These are phyloP conservation scores for Cyclargus thomasi DNA, from an alignment of 1,140 invertebrate species.

Conservation along the genomic window DNA sequence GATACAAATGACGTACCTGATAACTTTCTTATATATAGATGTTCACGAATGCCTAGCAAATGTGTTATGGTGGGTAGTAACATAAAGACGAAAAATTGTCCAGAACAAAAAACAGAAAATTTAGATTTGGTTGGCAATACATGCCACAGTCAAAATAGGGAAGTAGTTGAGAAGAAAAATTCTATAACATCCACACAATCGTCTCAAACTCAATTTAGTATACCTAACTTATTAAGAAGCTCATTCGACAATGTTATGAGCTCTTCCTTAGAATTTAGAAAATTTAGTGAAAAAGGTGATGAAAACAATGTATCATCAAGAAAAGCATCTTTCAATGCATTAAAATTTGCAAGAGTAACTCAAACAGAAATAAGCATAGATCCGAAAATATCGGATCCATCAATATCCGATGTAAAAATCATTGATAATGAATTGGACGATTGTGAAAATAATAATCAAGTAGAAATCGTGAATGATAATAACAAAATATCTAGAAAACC, in stretches of 20 bases:
- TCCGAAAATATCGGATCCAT: conserved; percentile 56
- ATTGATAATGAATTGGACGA: conserved; percentile 43
- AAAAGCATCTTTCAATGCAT: conserved; percentile 26
- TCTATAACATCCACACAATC: conserved; percentile 39
- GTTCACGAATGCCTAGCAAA: conserved; percentile 42
- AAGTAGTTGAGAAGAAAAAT: conserved; percentile 22
- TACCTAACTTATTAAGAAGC: conserved; percentile 31
- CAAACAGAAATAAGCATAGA: conserved; percentile 66
- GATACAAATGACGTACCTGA: conserved; percentile 37
- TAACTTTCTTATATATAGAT: conserved; percentile 57
- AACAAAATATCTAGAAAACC: neutral
- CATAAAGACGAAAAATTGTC: neutral
- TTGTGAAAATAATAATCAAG: neutral
- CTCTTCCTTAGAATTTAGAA: conserved; percentile 23
- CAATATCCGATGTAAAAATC: conserved; percentile 52
- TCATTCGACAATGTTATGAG: conserved; percentile 26
- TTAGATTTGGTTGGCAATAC: neutral
- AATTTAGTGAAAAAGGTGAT: conserved; percentile 18
- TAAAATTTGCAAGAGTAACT: conserved; percentile 44
- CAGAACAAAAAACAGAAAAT: neutral
- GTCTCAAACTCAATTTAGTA: conserved; percentile 50
- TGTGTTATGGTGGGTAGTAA: conserved; percentile 29
- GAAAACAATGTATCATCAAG: conserved; percentile 21
- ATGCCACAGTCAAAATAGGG: neutral
- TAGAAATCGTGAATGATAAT: neutral